These are phyloP conservation scores for Clarias batrachus DNA, from an alignment of 2,113 vertebrate genomes.

Conservation along the genomic window DNA sequence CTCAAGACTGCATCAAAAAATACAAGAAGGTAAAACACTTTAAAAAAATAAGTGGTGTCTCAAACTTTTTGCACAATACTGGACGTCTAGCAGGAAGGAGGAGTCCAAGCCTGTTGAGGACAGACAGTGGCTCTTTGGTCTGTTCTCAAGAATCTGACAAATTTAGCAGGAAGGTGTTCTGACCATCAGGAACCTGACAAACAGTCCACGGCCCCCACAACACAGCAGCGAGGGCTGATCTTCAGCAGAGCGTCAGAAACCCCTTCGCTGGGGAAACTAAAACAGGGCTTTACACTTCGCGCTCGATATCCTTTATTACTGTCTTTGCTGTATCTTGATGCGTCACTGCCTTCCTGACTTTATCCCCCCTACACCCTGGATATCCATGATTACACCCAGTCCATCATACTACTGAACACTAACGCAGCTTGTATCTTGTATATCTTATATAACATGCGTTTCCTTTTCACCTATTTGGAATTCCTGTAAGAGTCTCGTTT, in stretches of 20 bases:
- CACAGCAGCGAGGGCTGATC: background rate
- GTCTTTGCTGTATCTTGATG: background rate
- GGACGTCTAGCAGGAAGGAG: background rate
- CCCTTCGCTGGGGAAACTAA: background rate
- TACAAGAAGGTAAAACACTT: too few species aligned
- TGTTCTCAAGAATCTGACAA: constrained; percentile 43
- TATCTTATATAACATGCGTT: background rate
- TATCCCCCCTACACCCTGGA: background rate
- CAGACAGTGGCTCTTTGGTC: constrained; percentile 1
- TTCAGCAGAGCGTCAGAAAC: background rate
- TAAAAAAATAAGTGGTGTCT: too few species aligned
- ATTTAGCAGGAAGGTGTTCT: constrained; percentile 51
- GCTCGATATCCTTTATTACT: background rate
- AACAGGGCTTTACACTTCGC: background rate
- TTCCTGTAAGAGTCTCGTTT: background rate
- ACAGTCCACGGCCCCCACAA: too few species aligned
- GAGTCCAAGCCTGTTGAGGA: background rate
- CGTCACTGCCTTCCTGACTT: background rate
- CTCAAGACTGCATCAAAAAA: too few species aligned
- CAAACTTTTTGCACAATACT: too few species aligned
- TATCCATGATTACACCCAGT: background rate
- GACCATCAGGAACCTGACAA: constrained; percentile 9
- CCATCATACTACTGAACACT: background rate
- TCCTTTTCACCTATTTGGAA: background rate
- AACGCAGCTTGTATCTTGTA: background rate